Evolutionary conservation across 2,113 vertebrate genomes (phyloP).

Genomic region (Agelaius phoeniceus): DNA sequence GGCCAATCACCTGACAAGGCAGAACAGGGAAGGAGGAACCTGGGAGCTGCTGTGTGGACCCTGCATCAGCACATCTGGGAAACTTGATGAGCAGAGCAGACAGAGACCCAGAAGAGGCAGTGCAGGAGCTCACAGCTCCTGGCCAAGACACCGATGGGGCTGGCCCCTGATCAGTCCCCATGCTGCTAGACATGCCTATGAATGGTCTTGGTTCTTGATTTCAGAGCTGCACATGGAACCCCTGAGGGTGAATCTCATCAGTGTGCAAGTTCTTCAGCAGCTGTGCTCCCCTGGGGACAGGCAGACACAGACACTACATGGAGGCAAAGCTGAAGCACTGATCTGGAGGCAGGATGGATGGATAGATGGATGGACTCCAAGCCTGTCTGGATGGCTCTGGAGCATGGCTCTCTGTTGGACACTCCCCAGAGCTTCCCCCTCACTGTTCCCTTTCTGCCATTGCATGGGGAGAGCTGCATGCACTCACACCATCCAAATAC

Average conservation of each 20-base stretch:
- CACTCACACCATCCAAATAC: not conserved
- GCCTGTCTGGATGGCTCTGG: not conserved
- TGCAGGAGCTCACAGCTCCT: fast-evolving
- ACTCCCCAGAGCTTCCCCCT: not conserved
- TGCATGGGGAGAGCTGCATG: not conserved
- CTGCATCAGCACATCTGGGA: not conserved
- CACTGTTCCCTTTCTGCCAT: not conserved
- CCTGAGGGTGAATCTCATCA: not conserved
- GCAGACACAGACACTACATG: not conserved
- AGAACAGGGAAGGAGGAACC: not conserved
- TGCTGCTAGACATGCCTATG: not conserved
- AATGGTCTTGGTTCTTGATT: not conserved
- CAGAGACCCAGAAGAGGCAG: not conserved
- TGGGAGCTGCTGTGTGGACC: not conserved
- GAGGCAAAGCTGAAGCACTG: not conserved
- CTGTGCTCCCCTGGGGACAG: not conserved
- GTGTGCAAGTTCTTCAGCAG: not conserved
- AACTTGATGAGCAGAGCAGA: not conserved
- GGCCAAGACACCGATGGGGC: not conserved
- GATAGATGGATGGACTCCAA: not conserved
- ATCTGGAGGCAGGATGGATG: not conserved
- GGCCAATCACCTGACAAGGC: not conserved
- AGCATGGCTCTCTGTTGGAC: fast-evolving
- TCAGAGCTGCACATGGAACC: not conserved
- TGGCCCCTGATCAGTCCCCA: not conserved